Conservation (phyloP, 2,113 vertebrate genomes). For the Myotis brandtii region DNA sequence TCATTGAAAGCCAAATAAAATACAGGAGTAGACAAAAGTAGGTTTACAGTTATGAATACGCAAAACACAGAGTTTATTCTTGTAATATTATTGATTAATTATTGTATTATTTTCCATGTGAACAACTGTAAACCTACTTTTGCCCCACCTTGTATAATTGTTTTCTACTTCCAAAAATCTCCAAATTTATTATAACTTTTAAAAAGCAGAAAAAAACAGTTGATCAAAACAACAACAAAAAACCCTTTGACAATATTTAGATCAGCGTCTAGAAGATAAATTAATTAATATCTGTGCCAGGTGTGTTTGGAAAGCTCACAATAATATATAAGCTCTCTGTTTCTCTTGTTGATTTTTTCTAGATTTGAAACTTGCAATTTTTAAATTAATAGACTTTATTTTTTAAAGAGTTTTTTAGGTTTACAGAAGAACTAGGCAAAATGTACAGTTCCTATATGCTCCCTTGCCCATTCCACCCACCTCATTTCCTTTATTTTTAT, state of each 20-base stretch:
- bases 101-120: background rate
- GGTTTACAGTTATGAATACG: background rate
- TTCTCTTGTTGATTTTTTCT: conserved; percentile 79
- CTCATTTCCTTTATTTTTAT: background rate
- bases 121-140: background rate
- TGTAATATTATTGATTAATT: background rate
- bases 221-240: background rate
- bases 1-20: conserved; percentile 19
- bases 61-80: too few species aligned
- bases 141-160: background rate
- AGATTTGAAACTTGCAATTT: conserved; percentile 81
- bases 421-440: background rate
- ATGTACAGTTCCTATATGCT: background rate
- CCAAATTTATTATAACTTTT: background rate
- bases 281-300: conserved; percentile 70
- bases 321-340: conserved; percentile 18
- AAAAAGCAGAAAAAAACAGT: background rate
- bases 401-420: background rate
- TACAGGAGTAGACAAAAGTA: background rate
- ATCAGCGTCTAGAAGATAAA: background rate
- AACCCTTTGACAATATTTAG: background rate
- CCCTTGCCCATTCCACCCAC: background rate
- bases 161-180: background rate
- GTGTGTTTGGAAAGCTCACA: conserved; percentile 77
- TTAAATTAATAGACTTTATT: conserved; percentile 36